phyloP scores from a whole-genome alignment of 2,888 invertebrate species.

The Muscina levida region DNA sequence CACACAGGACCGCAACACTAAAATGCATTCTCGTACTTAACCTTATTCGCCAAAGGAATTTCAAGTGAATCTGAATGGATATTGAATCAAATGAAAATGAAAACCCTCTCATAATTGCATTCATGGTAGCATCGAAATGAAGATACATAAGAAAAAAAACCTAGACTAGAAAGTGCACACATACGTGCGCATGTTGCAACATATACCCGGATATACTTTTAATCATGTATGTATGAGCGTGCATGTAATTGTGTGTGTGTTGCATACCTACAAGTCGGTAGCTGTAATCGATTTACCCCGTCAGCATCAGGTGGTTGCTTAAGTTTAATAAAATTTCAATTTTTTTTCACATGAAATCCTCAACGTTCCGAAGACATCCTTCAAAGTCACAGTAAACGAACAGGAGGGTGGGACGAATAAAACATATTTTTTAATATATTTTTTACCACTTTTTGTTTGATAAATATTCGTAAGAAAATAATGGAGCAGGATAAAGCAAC shows the following conservation, averaged over 20 bases:
- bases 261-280: too few species aligned
- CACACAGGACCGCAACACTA: slow-evolving; percentile 4
- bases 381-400: slow-evolving; percentile 42
- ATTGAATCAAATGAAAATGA: slow-evolving; percentile 21
- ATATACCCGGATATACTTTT: not conserved
- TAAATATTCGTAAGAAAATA: slow-evolving; percentile 14
- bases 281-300: slow-evolving; percentile 42
- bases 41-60: slow-evolving; percentile 23
- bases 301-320: slow-evolving; percentile 56
- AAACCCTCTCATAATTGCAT: slow-evolving; percentile 31
- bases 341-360: slow-evolving; percentile 14
- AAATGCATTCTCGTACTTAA: slow-evolving; percentile 37
- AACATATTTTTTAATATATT: slow-evolving; percentile 15
- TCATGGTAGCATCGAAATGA: slow-evolving; percentile 14
- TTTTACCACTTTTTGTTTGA: not conserved
- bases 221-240: not conserved
- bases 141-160: not conserved
- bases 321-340: slow-evolving; percentile 51
- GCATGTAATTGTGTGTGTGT: not conserved
- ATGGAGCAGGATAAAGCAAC: not conserved
- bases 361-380: slow-evolving; percentile 4
- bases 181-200: not conserved
- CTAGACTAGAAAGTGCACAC: not conserved
- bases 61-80: slow-evolving; percentile 11
- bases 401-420: slow-evolving; percentile 12